Evolutionary conservation across 1,140 invertebrate genomes (phyloP).

Genomic region (Trachymyrmex septentrionalis): DNA sequence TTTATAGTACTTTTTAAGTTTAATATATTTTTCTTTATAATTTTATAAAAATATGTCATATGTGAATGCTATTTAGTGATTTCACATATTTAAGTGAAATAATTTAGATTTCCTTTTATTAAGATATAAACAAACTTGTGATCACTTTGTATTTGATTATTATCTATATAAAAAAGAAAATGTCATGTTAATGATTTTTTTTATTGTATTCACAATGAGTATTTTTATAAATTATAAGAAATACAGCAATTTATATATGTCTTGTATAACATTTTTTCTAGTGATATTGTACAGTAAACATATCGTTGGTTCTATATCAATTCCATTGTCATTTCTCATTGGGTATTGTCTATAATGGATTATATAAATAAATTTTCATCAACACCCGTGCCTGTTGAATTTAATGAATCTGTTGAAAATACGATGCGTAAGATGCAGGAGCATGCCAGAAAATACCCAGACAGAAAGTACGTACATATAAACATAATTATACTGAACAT

Average conservation of each 20-base stretch:
- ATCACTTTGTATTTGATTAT: not conserved
- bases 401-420: constrained; percentile 78
- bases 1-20: too few relatives aligned
- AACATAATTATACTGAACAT: not conserved
- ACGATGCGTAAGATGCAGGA: constrained; percentile 69
- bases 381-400: constrained; percentile 77
- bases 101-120: not conserved
- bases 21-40: too few relatives aligned
- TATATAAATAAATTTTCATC: not conserved
- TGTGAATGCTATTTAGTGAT: too few relatives aligned
- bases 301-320: too few relatives aligned
- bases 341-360: constrained; percentile 1
- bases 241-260: not conserved
- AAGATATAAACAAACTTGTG: not conserved
- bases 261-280: not conserved
- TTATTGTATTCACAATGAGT: not conserved
- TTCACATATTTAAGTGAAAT: not conserved
- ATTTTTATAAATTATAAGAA: not conserved
- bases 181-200: not conserved
- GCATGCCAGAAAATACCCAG: constrained; percentile 72
- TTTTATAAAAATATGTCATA: too few relatives aligned
- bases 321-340: too few relatives aligned
- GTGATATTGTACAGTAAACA: not conserved
- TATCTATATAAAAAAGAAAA: not conserved
- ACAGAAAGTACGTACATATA: constrained; percentile 63